Conservation (phyloP, 2,797 vertebrate genomes). For the Peromyscus aztecus region DNA sequence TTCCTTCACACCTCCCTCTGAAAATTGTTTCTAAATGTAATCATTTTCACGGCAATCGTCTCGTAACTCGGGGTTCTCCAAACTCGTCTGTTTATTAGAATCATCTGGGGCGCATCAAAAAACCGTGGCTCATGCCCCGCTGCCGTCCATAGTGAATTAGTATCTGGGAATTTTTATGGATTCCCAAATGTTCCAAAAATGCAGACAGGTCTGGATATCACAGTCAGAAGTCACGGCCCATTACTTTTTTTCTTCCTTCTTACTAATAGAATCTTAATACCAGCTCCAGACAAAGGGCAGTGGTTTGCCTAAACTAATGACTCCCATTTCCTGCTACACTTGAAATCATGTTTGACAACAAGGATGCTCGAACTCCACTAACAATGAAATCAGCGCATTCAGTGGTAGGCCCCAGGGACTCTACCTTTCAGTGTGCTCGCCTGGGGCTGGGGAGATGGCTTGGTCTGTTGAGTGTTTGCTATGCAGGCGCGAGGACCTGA, state of each 20-base stretch:
- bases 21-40: slow-evolving; percentile 21
- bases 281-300: neutral
- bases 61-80: slow-evolving; percentile 7
- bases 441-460: neutral
- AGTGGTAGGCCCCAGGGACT: neutral
- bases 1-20: slow-evolving; percentile 25
- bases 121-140: neutral
- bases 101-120: neutral
- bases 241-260: neutral
- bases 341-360: neutral
- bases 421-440: neutral
- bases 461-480: neutral
- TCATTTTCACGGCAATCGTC: neutral
- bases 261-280: neutral
- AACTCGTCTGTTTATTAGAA: neutral
- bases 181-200: slow-evolving; percentile 57
- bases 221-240: neutral
- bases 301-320: neutral
- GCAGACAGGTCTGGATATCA: neutral
- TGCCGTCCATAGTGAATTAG: neutral
- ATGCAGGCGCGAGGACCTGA: neutral
- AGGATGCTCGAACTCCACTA: neutral
- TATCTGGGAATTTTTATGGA: slow-evolving; percentile 53
- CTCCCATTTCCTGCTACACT: neutral
- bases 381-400: slow-evolving; percentile 7